phyloP scores from a whole-genome alignment of 2,888 invertebrate genomes.

The Drosophila subquinaria region DNA sequence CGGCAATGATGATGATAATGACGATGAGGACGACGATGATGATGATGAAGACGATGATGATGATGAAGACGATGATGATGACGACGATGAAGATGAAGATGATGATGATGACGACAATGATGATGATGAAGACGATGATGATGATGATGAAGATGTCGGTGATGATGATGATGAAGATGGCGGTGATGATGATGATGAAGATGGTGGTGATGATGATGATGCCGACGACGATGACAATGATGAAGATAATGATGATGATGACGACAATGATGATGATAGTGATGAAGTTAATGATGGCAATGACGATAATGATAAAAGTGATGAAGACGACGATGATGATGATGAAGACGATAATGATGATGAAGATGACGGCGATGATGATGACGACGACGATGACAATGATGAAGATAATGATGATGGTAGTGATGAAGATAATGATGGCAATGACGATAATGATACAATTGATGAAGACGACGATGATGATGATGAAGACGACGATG shows the following conservation, averaged over 20 bases:
- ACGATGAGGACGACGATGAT: neutral
- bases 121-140: neutral
- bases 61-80: too few species aligned
- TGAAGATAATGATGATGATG: neutral
- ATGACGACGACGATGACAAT: neutral
- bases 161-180: neutral
- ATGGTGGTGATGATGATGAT: neutral
- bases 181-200: too few species aligned
- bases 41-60: neutral
- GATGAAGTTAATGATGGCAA: neutral
- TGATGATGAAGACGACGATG: neutral
- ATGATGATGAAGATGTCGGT: too few species aligned
- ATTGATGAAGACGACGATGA: neutral
- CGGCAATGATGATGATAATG: neutral
- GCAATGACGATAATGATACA: neutral
- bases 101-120: neutral
- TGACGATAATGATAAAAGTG: neutral
- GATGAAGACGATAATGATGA: neutral
- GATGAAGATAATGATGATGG: neutral
- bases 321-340: neutral
- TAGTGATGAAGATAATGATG: too few species aligned
- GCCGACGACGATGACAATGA: neutral
- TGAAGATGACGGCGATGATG: neutral
- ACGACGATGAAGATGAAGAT: too few species aligned
- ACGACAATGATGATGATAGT: neutral